A percentile compares a stretch with the other conserved stretches of the same genome.
phyloP scores from a whole-genome alignment of 2,113 vertebrate genomes.

The Eupsittula cactorum region DNA sequence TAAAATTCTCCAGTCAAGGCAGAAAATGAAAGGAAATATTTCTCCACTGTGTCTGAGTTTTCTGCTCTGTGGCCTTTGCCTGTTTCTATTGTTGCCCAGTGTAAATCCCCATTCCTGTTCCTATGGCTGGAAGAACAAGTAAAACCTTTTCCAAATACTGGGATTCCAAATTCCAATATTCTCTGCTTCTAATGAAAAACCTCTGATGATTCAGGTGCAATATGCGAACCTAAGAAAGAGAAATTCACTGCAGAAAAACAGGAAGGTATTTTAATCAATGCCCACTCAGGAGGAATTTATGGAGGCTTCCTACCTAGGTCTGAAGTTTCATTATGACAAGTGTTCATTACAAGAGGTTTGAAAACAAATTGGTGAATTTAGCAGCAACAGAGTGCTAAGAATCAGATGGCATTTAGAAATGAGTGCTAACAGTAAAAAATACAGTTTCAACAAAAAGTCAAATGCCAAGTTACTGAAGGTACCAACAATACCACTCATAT shows the following conservation, averaged over 20 bases:
- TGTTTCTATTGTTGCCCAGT: background rate
- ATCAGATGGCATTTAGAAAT: background rate
- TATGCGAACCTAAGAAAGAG: background rate
- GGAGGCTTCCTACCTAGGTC: background rate
- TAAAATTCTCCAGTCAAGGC: background rate
- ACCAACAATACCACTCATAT: background rate
- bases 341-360: background rate
- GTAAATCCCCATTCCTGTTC: background rate
- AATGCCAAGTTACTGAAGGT: background rate
- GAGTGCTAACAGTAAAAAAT: background rate
- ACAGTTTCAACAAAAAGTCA: background rate
- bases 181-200: background rate
- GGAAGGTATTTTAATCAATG: background rate
- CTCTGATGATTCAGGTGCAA: background rate
- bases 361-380: background rate
- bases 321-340: background rate
- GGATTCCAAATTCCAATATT: no score
- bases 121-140: background rate
- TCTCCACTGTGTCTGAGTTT: rapidly evolving
- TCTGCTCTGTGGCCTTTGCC: background rate
- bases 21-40: background rate
- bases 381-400: background rate
- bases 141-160: background rate
- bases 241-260: background rate
- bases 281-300: background rate